Evolutionary conservation across 1,140 invertebrate species (phyloP).

Genomic region (Agrilus planipennis): DNA sequence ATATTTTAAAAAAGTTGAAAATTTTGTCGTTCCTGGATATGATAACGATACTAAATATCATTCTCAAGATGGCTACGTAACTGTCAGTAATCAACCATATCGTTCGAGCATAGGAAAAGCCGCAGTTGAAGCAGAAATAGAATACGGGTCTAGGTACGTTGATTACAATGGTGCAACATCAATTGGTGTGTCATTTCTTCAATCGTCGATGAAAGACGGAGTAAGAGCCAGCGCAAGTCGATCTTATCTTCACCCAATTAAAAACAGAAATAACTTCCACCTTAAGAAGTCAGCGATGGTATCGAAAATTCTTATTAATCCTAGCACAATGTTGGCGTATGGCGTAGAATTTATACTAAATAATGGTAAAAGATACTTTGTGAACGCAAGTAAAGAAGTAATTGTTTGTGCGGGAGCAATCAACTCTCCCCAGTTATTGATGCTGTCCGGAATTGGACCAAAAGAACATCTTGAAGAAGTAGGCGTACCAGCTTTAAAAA

Average conservation of each 20-base stretch:
- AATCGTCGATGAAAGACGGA: constrained; percentile 48
- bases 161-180: constrained; percentile 61
- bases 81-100: constrained; percentile 42
- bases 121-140: constrained; percentile 53
- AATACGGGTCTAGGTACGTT: constrained; percentile 51
- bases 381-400: constrained; percentile 56
- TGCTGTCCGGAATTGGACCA: constrained; percentile 72
- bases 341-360: constrained; percentile 53
- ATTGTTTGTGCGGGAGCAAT: constrained; percentile 65
- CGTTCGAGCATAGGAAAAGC: constrained; percentile 48
- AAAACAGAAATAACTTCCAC: constrained; percentile 49
- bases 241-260: constrained; percentile 57
- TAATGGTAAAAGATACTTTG: constrained; percentile 39
- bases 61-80: constrained; percentile 46
- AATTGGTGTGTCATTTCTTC: constrained; percentile 52
- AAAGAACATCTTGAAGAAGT: constrained; percentile 46
- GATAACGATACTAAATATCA: constrained; percentile 42
- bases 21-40: constrained; percentile 45
- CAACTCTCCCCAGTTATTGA: constrained; percentile 63
- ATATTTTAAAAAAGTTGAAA: constrained; percentile 72
- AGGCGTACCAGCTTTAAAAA: constrained; percentile 47
- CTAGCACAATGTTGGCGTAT: constrained; percentile 43
- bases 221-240: constrained; percentile 60
- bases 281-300: constrained; percentile 52
- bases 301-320: constrained; percentile 62